phyloP scores from a whole-genome alignment of 2,113 vertebrate genomes.

The Taxidea taxus region DNA sequence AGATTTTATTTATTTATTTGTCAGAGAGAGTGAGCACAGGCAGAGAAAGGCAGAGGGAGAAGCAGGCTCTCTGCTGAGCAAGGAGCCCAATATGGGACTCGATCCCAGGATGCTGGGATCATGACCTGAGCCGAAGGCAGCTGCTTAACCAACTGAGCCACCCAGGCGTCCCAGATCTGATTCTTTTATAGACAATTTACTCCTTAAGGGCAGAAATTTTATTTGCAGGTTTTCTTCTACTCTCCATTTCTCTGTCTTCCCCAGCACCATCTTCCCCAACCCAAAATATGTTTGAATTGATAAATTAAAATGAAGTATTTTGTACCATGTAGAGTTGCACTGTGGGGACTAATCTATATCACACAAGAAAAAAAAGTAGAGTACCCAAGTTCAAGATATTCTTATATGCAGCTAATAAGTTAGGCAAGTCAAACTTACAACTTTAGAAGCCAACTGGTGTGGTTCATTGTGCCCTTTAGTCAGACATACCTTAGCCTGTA shows the following conservation, averaged over 20 bases:
- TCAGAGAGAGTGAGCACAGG: too few species aligned
- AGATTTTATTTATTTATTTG: too few species aligned
- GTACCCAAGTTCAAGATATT: constrained; percentile 3
- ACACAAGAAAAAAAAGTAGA: not conserved
- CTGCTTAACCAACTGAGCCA: too few species aligned
- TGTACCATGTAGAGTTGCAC: not conserved
- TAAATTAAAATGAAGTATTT: not conserved
- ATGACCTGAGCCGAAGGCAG: too few species aligned
- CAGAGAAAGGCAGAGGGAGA: too few species aligned
- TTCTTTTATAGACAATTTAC: not conserved
- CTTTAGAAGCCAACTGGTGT: not conserved
- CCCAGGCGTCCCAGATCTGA: too few species aligned
- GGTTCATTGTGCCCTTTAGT: not conserved
- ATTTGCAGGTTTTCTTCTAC: not conserved
- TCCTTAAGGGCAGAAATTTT: not conserved
- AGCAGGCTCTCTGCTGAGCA: too few species aligned
- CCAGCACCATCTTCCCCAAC: not conserved
- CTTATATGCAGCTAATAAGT: constrained; percentile 16
- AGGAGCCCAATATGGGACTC: too few species aligned
- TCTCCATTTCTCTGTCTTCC: not conserved
- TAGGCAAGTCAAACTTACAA: not conserved
- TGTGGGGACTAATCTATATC: not conserved
- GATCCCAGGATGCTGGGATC: too few species aligned
- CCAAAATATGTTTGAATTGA: not conserved
- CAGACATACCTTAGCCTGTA: not conserved